phyloP scores from a whole-genome alignment of 1,140 invertebrate genomes.

The Listronotus oregonensis region DNA sequence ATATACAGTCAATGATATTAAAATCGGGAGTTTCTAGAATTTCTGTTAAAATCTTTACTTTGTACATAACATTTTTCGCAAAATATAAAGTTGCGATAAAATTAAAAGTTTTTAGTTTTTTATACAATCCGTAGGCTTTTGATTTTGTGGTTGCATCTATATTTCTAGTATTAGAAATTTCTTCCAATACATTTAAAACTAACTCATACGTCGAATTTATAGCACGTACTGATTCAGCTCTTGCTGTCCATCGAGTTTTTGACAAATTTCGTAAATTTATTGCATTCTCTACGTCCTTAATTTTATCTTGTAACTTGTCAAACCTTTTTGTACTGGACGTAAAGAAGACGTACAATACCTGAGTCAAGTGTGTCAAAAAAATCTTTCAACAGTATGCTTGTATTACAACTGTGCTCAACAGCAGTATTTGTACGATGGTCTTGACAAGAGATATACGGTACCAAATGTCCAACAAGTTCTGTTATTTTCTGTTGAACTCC shows the following conservation, averaged over 20 bases:
- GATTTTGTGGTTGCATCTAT: neutral
- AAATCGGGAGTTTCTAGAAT: neutral
- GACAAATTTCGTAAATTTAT: neutral
- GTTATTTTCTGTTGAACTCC: slow-evolving; percentile 1
- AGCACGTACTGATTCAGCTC: slow-evolving; percentile 3
- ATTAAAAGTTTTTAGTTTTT: neutral
- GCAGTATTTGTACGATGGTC: slow-evolving; percentile 4
- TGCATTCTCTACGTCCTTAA: neutral
- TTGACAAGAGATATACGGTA: neutral
- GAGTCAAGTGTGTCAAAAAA: neutral
- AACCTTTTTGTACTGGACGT: slow-evolving; percentile 5
- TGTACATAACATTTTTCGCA: neutral
- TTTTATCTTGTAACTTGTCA: no score
- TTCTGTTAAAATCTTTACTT: slow-evolving; percentile 5
- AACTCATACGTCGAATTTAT: neutral
- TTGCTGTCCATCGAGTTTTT: slow-evolving; percentile 5
- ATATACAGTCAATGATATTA: neutral
- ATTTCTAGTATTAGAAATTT: neutral
- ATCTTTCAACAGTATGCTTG: neutral
- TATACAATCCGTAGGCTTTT: neutral
- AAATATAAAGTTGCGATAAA: slow-evolving; percentile 7
- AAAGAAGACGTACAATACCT: slow-evolving; percentile 2
- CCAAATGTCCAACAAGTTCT: neutral
- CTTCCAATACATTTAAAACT: neutral
- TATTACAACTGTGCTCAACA: slow-evolving; percentile 4